phyloP scores from a whole-genome alignment of 2,797 vertebrate species.

The Mastacembelus armatus region DNA sequence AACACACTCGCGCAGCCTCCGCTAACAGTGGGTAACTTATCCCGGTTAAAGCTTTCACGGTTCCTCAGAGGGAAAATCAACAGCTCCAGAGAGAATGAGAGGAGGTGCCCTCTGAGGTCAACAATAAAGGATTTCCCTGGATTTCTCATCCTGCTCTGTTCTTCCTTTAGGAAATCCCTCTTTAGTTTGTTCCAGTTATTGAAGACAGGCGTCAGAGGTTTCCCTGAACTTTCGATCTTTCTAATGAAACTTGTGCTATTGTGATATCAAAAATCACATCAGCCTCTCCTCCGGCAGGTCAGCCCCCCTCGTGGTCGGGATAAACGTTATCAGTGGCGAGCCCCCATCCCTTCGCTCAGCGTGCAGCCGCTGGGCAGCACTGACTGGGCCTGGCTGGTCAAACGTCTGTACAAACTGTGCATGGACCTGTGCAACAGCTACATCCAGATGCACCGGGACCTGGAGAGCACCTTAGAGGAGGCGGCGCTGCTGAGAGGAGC shows the following conservation, averaged over 20 bases:
- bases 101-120: not conserved
- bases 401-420: constrained; percentile 93
- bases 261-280: not conserved
- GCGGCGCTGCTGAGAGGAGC: constrained; percentile 68
- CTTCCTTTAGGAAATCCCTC: not conserved
- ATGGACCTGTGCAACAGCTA: constrained; percentile 96
- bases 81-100: no score
- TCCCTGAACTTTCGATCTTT: constrained; percentile 2
- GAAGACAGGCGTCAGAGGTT: not conserved
- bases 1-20: no score
- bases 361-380: constrained; percentile 89
- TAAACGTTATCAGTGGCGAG: constrained; percentile 88
- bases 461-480: constrained; percentile 89
- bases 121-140: not conserved
- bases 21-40: no score
- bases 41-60: no score
- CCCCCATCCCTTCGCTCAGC: constrained; percentile 88
- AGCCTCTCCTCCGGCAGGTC: constrained; percentile 70
- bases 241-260: not conserved
- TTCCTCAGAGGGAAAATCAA: no score
- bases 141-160: not conserved
- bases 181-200: not conserved
- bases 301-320: constrained; percentile 93
- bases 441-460: constrained; percentile 96
- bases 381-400: constrained; percentile 96